Percentiles rank a stretch among this genome's conserved stretches.
phyloP scores from a whole-genome alignment of 1,140 invertebrate genomes.

The Daktulosphaira vitifoliae region DNA sequence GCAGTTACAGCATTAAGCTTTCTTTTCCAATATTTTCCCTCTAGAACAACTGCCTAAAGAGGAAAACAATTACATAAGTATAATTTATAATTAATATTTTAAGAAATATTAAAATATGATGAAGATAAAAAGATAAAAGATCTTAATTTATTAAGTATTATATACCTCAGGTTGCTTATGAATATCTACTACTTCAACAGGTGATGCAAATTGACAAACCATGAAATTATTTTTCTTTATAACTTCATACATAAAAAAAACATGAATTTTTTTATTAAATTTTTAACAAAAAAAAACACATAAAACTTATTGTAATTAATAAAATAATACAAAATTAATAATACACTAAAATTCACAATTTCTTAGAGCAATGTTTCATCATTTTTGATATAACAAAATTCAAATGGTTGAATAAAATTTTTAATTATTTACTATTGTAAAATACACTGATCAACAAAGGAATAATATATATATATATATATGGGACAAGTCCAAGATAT shows the following conservation, averaged over 20 bases:
- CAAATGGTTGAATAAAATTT: too few relatives aligned
- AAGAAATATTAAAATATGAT: constrained; percentile 34
- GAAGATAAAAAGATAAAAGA: too few relatives aligned
- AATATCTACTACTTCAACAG: constrained; percentile 76
- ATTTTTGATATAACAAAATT: too few relatives aligned
- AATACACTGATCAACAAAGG: too few relatives aligned
- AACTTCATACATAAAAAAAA: constrained; percentile 58
- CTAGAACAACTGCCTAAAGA: constrained; percentile 77
- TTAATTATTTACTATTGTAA: too few relatives aligned
- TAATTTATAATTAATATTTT: background rate
- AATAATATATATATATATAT: too few relatives aligned
- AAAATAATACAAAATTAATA: background rate
- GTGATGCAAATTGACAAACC: constrained; percentile 92
- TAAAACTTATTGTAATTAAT: too few relatives aligned
- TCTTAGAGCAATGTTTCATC: too few relatives aligned
- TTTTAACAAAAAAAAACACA: too few relatives aligned
- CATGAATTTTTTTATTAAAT: background rate
- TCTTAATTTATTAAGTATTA: too few relatives aligned
- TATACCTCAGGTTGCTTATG: constrained; percentile 92
- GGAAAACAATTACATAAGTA: background rate
- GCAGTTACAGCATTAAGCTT: constrained; percentile 91
- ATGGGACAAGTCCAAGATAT: too few relatives aligned
- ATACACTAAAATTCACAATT: too few relatives aligned
- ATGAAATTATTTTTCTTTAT: constrained; percentile 80
- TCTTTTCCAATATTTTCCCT: constrained; percentile 99